Conservation (phyloP, 2,113 vertebrate species). For the Eleginops maclovinus region DNA sequence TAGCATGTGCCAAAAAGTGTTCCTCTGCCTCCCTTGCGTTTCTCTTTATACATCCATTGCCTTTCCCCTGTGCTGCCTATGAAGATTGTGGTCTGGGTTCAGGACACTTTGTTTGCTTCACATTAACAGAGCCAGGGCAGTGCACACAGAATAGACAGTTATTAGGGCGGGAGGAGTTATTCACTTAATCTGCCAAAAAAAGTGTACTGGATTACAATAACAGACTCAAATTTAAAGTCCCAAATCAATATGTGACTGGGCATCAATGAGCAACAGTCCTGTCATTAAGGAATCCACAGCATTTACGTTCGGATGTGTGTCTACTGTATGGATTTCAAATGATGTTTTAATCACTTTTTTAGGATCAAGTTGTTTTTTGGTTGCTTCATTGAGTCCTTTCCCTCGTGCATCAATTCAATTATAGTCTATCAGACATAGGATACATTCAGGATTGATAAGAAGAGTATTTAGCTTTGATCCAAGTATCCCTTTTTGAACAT, state of each 20-base stretch:
- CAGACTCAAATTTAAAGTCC: background rate
- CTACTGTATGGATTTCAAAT: background rate
- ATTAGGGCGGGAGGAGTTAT: too few species aligned
- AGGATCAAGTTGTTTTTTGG: background rate
- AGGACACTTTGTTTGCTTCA: too few species aligned
- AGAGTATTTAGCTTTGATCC: slow-evolving; percentile 7
- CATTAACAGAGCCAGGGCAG: too few species aligned
- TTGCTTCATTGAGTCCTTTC: background rate
- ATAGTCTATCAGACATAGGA: background rate
- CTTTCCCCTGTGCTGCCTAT: too few species aligned
- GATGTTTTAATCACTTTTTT: background rate
- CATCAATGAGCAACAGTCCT: background rate
- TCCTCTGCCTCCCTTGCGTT: too few species aligned
- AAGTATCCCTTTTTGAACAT: background rate
- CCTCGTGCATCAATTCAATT: background rate
- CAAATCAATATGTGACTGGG: slow-evolving; percentile 8
- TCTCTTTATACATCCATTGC: too few species aligned
- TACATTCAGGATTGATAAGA: background rate
- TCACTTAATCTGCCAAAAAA: too few species aligned
- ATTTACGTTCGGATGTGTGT: background rate
- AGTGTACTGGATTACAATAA: too few species aligned
- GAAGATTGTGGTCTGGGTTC: too few species aligned
- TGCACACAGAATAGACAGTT: too few species aligned
- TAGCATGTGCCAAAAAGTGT: too few species aligned
- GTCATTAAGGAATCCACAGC: background rate